Base-by-base conservation (phyloP, 2,888 invertebrate species). In the Conus canariensis region DNA sequence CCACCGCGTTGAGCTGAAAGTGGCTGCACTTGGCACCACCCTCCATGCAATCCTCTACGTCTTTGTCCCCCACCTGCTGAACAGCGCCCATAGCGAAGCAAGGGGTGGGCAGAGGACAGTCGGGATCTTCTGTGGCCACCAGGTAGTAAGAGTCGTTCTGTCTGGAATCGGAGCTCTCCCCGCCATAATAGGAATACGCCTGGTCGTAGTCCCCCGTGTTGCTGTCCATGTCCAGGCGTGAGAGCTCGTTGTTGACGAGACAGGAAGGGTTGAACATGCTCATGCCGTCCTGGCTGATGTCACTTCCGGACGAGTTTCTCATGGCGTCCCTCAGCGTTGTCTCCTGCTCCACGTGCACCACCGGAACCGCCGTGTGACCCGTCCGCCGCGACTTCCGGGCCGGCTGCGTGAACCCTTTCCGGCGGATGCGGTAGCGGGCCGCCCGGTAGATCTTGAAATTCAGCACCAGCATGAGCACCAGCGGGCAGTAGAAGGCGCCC, bases 391-490 rank as follows among this genome's bases (percentile, higher is more conserved):
- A 70, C 82, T 25, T 14, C 80, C 88, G 10, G 14, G 89, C 22
- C 64, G 30, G 85, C 25, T 60, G 77, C 22, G 64, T 8, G 85
- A 89, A 89, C 2, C 56, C 85, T 60, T 89, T 89, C 10, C 89
- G 85, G 22, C 98, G 97, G 95, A 98, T 98, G 96, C 98, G 97
- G 96, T 97, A 97, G 91, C 99, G 97, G 6, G 99, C 99, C 80
- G 98, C 98, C 96, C 99, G 98, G 97, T 93, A 99, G 96, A 99
- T 99, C 97, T 98, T 98, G 98, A 98, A 99, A 97, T 99, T 99
- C 80, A 99, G 97, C 93, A 98, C 97, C 93, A 99, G 97, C 96
- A 99, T 99, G 93, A 99, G 98, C 92, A 98, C 97, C 77, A 99
- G 97, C 3, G 99, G 99, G 93, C 99, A 98, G 97, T 99, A 99